These are phyloP conservation scores for Strongylocentrotus purpuratus DNA, from an alignment of 35 echinoderm and acorn worm species.

Conservation along the genomic window DNA sequence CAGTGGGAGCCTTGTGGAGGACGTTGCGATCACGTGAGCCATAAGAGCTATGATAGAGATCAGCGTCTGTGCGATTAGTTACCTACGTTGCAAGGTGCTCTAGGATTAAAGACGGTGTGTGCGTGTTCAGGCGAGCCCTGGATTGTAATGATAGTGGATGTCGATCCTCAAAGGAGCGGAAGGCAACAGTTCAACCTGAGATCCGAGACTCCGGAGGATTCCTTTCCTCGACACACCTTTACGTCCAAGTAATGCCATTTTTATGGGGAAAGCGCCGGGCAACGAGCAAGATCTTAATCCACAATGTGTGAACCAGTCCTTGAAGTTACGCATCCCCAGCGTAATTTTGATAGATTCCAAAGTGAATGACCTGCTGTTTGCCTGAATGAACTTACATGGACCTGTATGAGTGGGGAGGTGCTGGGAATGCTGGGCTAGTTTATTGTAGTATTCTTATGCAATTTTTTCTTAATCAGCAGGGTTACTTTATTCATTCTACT, in stretches of 20 bases:
- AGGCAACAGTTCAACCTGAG: conserved; percentile 9
- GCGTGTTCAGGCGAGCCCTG: not conserved
- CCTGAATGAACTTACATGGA: not conserved
- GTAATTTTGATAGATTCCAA: not conserved
- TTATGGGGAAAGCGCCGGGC: not conserved
- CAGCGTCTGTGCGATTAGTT: not conserved
- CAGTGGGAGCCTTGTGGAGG: not conserved
- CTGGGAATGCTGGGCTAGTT: not conserved
- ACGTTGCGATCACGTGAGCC: not conserved
- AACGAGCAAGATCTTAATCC: not conserved
- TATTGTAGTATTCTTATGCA: not conserved
- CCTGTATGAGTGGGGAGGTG: not conserved
- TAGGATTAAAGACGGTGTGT: not conserved
- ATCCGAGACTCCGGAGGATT: not conserved
- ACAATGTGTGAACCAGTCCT: not conserved
- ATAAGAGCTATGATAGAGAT: conserved; percentile 17
- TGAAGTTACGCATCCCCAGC: not conserved
- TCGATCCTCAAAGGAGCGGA: not conserved
- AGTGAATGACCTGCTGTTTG: not conserved
- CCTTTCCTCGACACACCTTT: not conserved
- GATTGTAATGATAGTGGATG: not conserved
- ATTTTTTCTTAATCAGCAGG: not conserved
- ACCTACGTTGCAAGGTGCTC: not conserved
- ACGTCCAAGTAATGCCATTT: not conserved
- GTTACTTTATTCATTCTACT: not conserved